Conservation (phyloP, 2,113 vertebrate species). For the Elephantulus edwardii region DNA sequence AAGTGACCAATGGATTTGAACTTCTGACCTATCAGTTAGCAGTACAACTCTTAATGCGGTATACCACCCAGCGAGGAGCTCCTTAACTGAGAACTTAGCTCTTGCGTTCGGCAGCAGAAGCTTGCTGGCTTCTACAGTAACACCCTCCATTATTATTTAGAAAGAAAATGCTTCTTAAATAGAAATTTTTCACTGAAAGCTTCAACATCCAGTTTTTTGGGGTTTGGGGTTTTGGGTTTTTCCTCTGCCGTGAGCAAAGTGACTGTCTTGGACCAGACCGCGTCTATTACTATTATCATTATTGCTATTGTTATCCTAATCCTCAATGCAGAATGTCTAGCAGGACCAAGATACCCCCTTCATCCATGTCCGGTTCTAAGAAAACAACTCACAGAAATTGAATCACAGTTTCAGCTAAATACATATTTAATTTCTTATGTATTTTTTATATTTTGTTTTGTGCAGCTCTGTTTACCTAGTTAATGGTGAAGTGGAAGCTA, state of each 20-base stretch:
- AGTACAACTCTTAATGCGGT: too few relatives aligned
- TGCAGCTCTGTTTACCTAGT: conserved; percentile 83
- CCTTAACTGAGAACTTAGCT: too few relatives aligned
- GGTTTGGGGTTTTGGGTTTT: too few relatives aligned
- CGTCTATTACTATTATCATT: not conserved
- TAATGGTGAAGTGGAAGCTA: conserved; percentile 78
- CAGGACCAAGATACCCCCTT: conserved; percentile 76
- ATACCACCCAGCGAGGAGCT: too few relatives aligned
- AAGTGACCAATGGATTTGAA: too few relatives aligned
- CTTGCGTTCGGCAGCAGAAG: not conserved
- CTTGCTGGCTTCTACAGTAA: not conserved
- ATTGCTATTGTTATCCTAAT: conserved; percentile 36
- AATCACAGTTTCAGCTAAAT: conserved; percentile 85
- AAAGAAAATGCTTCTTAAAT: not conserved
- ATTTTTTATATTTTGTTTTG: conserved; percentile 87
- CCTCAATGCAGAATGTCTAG: conserved; percentile 18
- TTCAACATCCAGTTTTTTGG: not conserved
- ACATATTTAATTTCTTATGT: conserved; percentile 87
- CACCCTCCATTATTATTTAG: not conserved
- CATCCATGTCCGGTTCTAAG: conserved; percentile 79
- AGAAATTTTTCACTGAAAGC: not conserved
- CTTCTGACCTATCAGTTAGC: too few relatives aligned
- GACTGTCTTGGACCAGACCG: not conserved
- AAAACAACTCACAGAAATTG: conserved; percentile 74
- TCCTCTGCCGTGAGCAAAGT: not conserved